Evolutionary conservation across 2,797 vertebrate species (phyloP).

Genomic region (Sarcophilus harrisii): DNA sequence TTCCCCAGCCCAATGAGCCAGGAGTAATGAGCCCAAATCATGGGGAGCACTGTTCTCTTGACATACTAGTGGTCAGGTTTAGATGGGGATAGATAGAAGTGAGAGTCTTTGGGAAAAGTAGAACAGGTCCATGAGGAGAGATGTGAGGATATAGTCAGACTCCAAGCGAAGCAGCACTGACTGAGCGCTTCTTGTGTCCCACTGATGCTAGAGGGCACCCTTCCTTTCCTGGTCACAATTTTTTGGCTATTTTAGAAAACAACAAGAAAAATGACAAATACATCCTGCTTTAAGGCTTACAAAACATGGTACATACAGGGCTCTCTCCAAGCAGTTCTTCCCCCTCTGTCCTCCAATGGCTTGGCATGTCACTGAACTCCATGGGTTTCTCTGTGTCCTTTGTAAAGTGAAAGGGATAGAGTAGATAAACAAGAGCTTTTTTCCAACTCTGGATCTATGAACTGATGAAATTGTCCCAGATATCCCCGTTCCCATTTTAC

Average conservation of each 20-base stretch:
- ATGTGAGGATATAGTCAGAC: neutral
- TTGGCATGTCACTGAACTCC: neutral
- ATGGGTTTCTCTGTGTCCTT: neutral
- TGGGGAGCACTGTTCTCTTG: constrained; percentile 36
- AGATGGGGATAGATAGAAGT: constrained; percentile 53
- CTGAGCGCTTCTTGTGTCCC: neutral
- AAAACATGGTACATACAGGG: neutral
- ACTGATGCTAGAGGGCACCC: neutral
- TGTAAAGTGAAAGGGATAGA: neutral
- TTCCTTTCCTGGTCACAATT: neutral
- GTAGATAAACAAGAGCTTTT: neutral
- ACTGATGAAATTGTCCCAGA: neutral
- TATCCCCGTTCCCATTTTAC: neutral
- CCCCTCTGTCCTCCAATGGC: neutral
- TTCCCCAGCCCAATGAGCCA: neutral
- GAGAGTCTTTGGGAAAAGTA: constrained; percentile 31
- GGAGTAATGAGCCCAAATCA: constrained; percentile 25
- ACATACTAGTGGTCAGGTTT: constrained; percentile 30
- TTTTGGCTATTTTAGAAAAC: neutral
- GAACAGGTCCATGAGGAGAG: constrained; percentile 26
- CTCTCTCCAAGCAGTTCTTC: neutral
- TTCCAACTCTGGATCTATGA: neutral
- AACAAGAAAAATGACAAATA: neutral
- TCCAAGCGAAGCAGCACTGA: neutral
- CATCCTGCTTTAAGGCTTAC: neutral